These are phyloP conservation scores for Cartodere bifasciata DNA, from an alignment of 2,888 invertebrate species.

Conservation along the genomic window DNA sequence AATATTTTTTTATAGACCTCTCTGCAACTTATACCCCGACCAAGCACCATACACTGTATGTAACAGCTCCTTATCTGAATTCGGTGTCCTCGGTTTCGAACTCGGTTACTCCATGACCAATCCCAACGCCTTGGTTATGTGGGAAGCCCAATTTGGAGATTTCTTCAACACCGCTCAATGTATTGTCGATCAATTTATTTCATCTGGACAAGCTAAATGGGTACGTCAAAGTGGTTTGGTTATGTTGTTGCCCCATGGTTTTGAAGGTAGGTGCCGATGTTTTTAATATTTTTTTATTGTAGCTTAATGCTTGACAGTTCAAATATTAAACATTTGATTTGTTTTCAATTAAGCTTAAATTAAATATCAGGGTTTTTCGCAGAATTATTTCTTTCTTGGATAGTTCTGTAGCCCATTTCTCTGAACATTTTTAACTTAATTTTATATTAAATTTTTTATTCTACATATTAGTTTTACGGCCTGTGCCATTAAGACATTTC, in stretches of 20 bases:
- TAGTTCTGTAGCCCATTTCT: no score
- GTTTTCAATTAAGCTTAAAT: no score
- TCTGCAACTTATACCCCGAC: constrained; percentile 57
- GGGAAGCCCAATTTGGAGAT: constrained; percentile 85
- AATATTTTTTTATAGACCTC: constrained; percentile 31
- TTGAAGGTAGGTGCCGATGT: constrained; percentile 61
- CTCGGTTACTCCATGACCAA: constrained; percentile 69
- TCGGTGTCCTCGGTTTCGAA: constrained; percentile 54
- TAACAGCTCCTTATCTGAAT: constrained; percentile 60
- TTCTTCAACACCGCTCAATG: constrained; percentile 61
- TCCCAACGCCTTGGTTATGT: constrained; percentile 57
- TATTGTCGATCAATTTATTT: constrained; percentile 49
- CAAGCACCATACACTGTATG: constrained; percentile 66
- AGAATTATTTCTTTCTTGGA: no score
- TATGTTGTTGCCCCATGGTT: constrained; percentile 69
- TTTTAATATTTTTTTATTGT: neutral
- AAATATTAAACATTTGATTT: no score
- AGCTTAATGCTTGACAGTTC: no score
- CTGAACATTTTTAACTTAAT: no score
- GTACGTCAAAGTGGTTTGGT: constrained; percentile 68
- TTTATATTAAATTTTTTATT: no score
- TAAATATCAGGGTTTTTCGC: no score
- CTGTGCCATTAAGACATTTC: no score
- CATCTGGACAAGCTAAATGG: constrained; percentile 71
- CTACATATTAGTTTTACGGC: no score